A percentile compares a stretch with the other conserved stretches of the same genome.
Evolutionary conservation across 2,113 vertebrate species (phyloP).

Genomic region (Cheirogaleus medius): DNA sequence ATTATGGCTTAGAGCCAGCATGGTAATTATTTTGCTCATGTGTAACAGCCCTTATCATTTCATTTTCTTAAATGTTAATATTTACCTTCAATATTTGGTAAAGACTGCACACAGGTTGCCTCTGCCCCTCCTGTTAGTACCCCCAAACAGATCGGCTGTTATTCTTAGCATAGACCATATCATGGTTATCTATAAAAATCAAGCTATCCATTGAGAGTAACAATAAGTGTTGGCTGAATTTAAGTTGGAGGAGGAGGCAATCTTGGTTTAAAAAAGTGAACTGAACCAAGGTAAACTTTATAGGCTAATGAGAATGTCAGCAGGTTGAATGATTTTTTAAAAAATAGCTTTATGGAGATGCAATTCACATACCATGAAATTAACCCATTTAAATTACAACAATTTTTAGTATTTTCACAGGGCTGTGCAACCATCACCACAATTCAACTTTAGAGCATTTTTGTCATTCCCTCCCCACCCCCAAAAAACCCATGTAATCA

Average conservation of each 20-base stretch:
- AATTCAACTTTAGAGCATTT: slow-evolving; percentile 29
- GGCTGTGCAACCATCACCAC: not conserved
- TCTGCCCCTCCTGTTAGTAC: not conserved
- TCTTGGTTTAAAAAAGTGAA: not conserved
- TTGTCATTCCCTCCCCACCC: not conserved
- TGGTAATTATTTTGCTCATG: not conserved
- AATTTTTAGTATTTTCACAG: not conserved
- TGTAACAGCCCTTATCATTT: slow-evolving; percentile 15
- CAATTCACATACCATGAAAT: slow-evolving; percentile 35
- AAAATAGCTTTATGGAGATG: not conserved
- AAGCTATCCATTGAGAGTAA: slow-evolving; percentile 36
- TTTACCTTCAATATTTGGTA: slow-evolving; percentile 5
- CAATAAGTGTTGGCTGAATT: not conserved
- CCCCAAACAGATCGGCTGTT: not conserved
- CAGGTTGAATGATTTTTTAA: not conserved
- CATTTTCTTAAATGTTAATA: slow-evolving; percentile 46
- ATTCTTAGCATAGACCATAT: not conserved
- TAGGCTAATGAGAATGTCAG: slow-evolving; percentile 13
- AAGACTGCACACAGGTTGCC: not conserved
- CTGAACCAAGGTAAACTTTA: slow-evolving; percentile 3
- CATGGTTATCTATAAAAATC: not conserved
- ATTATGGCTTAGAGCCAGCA: not conserved
- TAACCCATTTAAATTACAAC: not conserved
- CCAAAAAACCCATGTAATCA: not conserved
- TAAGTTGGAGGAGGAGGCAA: not conserved